phyloP scores from a whole-genome alignment of 2,113 vertebrate species.

The Ursus arctos region DNA sequence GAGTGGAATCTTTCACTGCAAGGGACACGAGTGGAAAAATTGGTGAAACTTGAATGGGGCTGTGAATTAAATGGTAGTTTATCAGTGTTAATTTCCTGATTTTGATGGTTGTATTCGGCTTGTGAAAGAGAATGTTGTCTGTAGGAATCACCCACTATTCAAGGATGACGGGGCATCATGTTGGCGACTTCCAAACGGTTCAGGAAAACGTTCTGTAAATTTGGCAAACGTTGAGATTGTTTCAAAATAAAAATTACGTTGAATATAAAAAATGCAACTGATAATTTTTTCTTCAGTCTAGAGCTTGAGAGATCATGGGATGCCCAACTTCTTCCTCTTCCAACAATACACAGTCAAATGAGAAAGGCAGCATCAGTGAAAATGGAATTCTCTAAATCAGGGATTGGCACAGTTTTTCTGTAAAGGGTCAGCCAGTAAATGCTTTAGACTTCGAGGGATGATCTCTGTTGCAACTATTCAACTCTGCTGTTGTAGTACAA shows the following conservation, averaged over 20 bases:
- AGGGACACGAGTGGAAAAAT: background rate
- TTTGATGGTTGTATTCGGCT: background rate
- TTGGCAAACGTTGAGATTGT: background rate
- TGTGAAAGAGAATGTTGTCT: background rate
- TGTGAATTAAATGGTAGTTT: background rate
- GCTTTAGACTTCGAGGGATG: background rate
- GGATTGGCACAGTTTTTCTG: background rate
- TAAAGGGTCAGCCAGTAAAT: background rate
- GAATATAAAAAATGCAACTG: background rate
- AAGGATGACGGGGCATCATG: background rate
- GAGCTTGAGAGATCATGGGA: background rate
- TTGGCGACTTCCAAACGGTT: background rate
- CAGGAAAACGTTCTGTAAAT: background rate
- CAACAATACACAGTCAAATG: background rate
- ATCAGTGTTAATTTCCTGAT: background rate
- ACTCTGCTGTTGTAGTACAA: background rate
- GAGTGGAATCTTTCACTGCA: background rate
- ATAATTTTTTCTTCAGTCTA: background rate
- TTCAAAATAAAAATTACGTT: conserved; percentile 22
- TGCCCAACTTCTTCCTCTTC: background rate
- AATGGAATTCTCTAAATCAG: background rate
- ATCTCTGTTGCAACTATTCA: background rate
- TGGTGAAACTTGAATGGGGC: background rate
- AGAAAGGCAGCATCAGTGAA: background rate
- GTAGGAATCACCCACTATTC: no score